Evolutionary conservation across 1,140 invertebrate genomes (phyloP).

Genomic region (Hesperophylax magnus): DNA sequence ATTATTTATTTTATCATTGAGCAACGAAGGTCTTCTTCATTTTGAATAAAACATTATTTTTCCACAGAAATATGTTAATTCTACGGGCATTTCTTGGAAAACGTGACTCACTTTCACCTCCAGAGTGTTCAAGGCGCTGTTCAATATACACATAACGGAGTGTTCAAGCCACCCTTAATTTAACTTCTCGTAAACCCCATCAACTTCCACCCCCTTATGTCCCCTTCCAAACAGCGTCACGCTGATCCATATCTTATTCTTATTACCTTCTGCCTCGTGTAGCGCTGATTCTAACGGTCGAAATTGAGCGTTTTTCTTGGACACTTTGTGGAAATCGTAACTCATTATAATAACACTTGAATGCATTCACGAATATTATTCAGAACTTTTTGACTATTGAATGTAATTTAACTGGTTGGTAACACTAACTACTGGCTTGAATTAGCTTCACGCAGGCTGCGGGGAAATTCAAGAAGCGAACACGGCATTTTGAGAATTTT

Average conservation of each 20-base stretch:
- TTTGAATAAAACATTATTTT: no score
- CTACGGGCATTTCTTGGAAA: no score
- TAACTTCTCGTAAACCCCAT: conserved; percentile 3
- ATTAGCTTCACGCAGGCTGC: neutral
- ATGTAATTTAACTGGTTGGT: neutral
- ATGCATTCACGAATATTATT: no score
- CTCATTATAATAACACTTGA: neutral
- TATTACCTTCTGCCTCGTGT: neutral
- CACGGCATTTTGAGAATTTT: conserved; percentile 30
- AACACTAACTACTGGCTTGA: neutral
- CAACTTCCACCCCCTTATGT: conserved; percentile 9
- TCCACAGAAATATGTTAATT: no score
- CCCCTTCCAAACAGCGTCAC: conserved; percentile 19
- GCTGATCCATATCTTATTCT: conserved; percentile 26
- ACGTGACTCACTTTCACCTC: conserved; percentile 17
- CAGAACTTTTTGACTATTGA: no score
- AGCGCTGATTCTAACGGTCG: conserved; percentile 1
- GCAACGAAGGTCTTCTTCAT: no score
- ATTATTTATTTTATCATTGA: no score
- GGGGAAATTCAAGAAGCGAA: neutral
- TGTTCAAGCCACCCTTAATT: conserved; percentile 1
- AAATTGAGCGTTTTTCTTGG: neutral
- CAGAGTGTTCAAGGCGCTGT: neutral
- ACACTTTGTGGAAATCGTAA: conserved; percentile 4
- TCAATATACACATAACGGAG: no score